Conservation (phyloP, 2,113 vertebrate genomes). For the Menura novaehollandiae region DNA sequence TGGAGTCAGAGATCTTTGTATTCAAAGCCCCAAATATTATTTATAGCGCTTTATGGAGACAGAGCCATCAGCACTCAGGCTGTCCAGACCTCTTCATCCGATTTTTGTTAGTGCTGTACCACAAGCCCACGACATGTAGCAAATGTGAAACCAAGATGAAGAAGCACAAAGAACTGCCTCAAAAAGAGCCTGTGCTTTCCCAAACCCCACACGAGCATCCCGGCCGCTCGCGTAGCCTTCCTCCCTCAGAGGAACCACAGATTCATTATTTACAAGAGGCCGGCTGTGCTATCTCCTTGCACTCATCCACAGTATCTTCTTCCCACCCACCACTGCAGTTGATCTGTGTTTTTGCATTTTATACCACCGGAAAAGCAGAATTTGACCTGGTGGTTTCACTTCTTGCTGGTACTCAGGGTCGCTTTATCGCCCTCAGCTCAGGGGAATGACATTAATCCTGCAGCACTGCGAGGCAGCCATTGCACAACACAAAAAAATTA, state of each 20-base stretch:
- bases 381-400: background rate
- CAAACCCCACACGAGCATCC: background rate
- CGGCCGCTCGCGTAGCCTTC: accelerated
- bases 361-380: background rate
- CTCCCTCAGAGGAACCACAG: background rate
- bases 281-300: background rate
- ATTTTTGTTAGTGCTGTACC: slow-evolving; percentile 9
- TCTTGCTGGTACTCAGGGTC: background rate
- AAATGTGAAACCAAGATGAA: background rate
- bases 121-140: background rate
- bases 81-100: slow-evolving; percentile 11
- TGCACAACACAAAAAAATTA: background rate
- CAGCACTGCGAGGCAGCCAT: accelerated
- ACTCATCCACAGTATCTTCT: background rate
- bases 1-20: slow-evolving; percentile 43
- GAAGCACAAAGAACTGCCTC: background rate
- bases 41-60: slow-evolving; percentile 36
- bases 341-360: background rate
- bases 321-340: accelerated
- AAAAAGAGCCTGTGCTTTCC: background rate
- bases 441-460: background rate
- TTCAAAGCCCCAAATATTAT: slow-evolving; percentile 45
- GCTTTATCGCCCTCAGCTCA: background rate
- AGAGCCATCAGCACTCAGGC: slow-evolving; percentile 38
- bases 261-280: background rate